Conservation (phyloP, 2,113 vertebrate genomes). For the Pterocles burchelli region DNA sequence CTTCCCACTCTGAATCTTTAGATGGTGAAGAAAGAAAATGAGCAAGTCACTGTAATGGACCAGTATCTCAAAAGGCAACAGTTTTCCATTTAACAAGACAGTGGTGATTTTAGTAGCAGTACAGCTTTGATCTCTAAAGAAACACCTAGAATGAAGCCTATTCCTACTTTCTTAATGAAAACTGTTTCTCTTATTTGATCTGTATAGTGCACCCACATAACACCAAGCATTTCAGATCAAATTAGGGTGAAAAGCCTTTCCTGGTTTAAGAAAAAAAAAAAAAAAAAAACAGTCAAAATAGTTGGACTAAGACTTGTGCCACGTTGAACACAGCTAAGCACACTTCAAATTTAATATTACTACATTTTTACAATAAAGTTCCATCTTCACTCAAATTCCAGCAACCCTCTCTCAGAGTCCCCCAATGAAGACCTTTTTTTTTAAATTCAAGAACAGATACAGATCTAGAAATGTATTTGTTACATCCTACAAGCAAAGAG, state of each 20-base stretch:
- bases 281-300: not conserved
- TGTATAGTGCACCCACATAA: accelerated
- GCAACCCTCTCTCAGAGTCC: not conserved
- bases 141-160: not conserved
- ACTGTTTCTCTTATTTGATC: not conserved
- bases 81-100: not conserved
- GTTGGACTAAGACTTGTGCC: not conserved
- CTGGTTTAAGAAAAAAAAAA: not conserved
- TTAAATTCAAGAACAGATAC: not conserved
- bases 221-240: not conserved
- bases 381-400: not conserved
- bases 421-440: not conserved
- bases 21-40: conserved; percentile 48
- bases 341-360: not conserved
- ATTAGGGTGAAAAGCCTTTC: not conserved
- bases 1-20: conserved; percentile 71
- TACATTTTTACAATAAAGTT: not conserved
- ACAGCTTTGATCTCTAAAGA: not conserved
- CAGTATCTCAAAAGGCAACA: not conserved
- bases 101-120: not conserved
- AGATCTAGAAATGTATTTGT: not conserved
- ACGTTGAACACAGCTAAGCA: not conserved
- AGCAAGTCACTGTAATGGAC: not conserved
- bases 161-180: not conserved
- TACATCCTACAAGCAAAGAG: not conserved